Conservation (phyloP, 2,888 invertebrate genomes). For the Pristionchus mayeri region DNA sequence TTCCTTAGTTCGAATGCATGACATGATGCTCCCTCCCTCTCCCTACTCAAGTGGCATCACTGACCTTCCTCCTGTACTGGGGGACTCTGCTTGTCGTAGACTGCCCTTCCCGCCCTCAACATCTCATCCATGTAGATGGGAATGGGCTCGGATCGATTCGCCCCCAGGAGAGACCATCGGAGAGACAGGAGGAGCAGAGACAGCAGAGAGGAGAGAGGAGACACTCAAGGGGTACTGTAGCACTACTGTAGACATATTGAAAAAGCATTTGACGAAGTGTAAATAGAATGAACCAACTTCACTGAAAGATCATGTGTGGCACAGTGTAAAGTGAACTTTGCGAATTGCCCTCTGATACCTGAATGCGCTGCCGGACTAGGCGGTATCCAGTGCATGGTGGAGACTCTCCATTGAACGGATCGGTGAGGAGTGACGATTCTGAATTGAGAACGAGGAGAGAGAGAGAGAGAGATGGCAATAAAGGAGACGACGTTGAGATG, state of each 20-base stretch:
- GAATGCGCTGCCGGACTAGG: not conserved
- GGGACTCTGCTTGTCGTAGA: constrained; percentile 75
- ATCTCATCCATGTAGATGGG: constrained; percentile 73
- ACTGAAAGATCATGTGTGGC: too few relatives aligned
- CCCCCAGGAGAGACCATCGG: not conserved
- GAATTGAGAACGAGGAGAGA: not conserved
- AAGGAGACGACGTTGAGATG: not conserved
- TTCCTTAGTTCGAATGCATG: too few relatives aligned
- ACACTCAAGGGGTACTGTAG: not conserved
- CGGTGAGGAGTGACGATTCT: constrained; percentile 11
- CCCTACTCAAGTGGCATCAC: not conserved
- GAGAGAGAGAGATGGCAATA: constrained; percentile 4
- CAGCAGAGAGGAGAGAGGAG: not conserved
- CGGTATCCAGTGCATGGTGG: not conserved
- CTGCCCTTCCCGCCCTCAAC: constrained; percentile 66
- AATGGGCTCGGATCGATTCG: constrained; percentile 66
- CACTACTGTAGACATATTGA: not conserved
- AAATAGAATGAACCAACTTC: too few relatives aligned
- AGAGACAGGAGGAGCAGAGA: constrained; percentile 5
- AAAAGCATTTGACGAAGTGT: too few relatives aligned
- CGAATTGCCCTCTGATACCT: not conserved
- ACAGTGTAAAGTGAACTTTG: not conserved
- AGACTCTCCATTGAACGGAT: constrained; percentile 30
- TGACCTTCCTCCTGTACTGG: constrained; percentile 67
- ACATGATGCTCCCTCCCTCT: too few relatives aligned